These are phyloP conservation scores for Sander vitreus DNA, from an alignment of 2,113 vertebrate genomes.

Conservation along the genomic window DNA sequence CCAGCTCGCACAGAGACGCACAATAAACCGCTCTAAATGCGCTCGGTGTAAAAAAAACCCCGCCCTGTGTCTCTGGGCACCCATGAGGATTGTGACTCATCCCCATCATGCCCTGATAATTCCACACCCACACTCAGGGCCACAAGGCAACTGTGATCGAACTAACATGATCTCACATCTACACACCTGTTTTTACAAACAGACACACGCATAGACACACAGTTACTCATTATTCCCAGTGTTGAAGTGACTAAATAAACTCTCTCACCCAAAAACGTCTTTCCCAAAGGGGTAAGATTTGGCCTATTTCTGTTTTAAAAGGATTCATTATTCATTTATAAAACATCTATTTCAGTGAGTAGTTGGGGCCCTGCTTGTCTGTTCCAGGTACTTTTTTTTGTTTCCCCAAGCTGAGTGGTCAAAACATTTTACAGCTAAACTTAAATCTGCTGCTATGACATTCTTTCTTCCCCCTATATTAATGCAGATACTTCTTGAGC, in stretches of 20 bases:
- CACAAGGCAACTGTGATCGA: constrained; percentile 5
- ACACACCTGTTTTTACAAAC: neutral
- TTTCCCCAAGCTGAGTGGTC: neutral
- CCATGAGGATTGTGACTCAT: constrained; percentile 47
- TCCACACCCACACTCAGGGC: constrained; percentile 23
- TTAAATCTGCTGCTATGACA: neutral
- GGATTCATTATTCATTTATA: constrained; percentile 36
- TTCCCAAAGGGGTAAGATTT: neutral
- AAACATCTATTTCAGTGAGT: constrained; percentile 26
- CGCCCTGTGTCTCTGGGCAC: neutral
- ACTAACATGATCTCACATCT: constrained; percentile 32
- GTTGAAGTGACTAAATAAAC: constrained; percentile 1
- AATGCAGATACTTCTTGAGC: constrained; percentile 93
- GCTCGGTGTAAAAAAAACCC: neutral
- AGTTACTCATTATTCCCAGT: neutral
- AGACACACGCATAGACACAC: constrained; percentile 13
- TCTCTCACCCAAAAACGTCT: neutral
- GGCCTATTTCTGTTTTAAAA: constrained; percentile 33
- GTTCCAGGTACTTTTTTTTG: constrained; percentile 11
- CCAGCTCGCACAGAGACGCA: neutral
- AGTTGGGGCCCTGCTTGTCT: neutral
- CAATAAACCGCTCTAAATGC: constrained; percentile 7
- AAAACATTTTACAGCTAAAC: neutral
- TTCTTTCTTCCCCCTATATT: neutral
- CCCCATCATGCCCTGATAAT: constrained; percentile 18